Evolutionary conservation across 2,113 vertebrate genomes (phyloP).

Genomic region (Pteropus alecto): DNA sequence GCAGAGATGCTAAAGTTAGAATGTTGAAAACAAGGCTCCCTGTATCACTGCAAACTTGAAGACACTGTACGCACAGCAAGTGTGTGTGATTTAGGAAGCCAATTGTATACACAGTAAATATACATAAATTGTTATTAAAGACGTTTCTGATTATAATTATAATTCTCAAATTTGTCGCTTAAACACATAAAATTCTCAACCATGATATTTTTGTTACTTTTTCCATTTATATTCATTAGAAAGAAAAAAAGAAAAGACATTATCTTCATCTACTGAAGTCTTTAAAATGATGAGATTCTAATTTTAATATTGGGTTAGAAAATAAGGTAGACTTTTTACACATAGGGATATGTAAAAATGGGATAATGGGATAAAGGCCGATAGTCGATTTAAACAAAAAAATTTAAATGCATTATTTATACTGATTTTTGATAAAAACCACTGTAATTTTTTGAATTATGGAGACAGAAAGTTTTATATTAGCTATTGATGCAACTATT

Average conservation of each 20-base stretch:
- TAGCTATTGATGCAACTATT: background rate
- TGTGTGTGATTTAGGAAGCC: background rate
- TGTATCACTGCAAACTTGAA: background rate
- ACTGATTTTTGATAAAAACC: background rate
- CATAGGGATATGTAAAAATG: background rate
- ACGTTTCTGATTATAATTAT: background rate
- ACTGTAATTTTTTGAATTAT: background rate
- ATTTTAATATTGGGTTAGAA: background rate
- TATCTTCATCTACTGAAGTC: background rate
- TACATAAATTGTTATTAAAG: background rate
- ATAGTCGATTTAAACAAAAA: background rate
- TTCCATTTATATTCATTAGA: background rate
- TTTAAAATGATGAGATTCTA: background rate
- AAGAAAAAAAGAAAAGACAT: background rate
- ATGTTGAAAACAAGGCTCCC: background rate
- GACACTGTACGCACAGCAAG: background rate
- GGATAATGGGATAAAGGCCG: background rate
- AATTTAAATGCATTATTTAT: background rate
- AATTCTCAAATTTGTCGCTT: slow-evolving; percentile 4
- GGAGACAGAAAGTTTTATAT: background rate
- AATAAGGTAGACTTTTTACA: background rate
- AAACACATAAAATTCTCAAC: background rate
- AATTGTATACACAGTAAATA: background rate
- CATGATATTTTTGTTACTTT: background rate
- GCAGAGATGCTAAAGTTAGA: background rate